These are phyloP conservation scores for Hipparchia sbordonii DNA, from an alignment of 2,888 invertebrate species.

Conservation along the genomic window DNA sequence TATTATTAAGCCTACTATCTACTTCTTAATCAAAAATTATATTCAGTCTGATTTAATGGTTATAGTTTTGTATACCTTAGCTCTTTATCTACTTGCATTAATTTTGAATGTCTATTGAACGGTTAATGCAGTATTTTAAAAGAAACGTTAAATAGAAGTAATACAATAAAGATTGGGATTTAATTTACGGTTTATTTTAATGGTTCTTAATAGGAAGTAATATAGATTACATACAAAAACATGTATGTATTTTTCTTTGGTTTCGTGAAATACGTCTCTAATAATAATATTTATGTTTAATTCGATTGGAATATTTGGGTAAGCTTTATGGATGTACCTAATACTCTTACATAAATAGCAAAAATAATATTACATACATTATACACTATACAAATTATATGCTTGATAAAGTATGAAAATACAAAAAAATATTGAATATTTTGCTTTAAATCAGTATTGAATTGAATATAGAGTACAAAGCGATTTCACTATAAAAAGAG, in stretches of 20 bases:
- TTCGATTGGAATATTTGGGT: no score
- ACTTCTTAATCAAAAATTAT: not conserved
- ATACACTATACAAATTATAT: no score
- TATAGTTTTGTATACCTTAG: not conserved
- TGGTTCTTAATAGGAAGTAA: conserved; percentile 34
- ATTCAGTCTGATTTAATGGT: not conserved
- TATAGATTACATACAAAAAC: conserved; percentile 19
- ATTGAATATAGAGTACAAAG: not conserved
- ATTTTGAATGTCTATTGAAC: conserved; percentile 32
- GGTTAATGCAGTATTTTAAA: conserved; percentile 38
- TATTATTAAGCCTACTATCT: no score
- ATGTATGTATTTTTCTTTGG: not conserved
- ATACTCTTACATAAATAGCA: no score
- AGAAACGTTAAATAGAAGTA: conserved; percentile 39
- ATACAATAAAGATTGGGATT: conserved; percentile 46
- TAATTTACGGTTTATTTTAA: conserved; percentile 44
- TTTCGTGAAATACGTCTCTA: no score
- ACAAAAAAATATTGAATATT: not conserved
- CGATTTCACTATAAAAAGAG: conserved; percentile 1
- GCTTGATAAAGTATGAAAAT: not conserved
- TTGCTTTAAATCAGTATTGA: not conserved
- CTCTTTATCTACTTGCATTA: conserved; percentile 26
- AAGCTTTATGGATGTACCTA: no score
- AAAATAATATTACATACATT: no score
- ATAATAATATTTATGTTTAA: no score